A percentile compares a stretch with the other conserved stretches of the same genome.
phyloP scores from a whole-genome alignment of 2,113 vertebrate genomes.

The Sylvietta virens region DNA sequence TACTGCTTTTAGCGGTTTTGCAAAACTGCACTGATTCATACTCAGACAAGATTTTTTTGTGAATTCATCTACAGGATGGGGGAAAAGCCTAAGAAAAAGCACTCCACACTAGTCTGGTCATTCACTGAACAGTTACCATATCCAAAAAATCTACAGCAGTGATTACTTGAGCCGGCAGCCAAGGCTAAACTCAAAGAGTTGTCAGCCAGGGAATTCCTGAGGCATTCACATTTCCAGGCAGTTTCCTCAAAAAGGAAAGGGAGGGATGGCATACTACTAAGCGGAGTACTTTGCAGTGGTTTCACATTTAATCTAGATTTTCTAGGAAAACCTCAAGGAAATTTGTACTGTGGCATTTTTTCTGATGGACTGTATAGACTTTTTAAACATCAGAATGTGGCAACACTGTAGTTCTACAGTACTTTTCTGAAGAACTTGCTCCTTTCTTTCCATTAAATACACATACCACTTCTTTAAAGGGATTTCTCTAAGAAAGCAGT shows the following conservation, averaged over 20 bases:
- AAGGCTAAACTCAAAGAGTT: neutral
- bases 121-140: neutral
- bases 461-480: neutral
- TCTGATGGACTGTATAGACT: neutral
- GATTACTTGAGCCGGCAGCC: neutral
- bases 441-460: neutral
- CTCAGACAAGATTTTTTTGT: neutral
- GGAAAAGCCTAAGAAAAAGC: neutral
- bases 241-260: neutral
- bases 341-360: neutral
- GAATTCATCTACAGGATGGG: neutral
- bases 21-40: neutral
- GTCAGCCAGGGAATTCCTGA: neutral
- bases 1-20: neutral
- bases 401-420: neutral
- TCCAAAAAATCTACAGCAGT: neutral
- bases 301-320: neutral
- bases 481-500: neutral
- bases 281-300: neutral
- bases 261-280: neutral
- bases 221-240: neutral
- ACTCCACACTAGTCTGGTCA: neutral
- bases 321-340: neutral
- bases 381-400: neutral
- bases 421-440: neutral